phyloP scores from a whole-genome alignment of 2,888 invertebrate species.

The Nomada fabriciana region DNA sequence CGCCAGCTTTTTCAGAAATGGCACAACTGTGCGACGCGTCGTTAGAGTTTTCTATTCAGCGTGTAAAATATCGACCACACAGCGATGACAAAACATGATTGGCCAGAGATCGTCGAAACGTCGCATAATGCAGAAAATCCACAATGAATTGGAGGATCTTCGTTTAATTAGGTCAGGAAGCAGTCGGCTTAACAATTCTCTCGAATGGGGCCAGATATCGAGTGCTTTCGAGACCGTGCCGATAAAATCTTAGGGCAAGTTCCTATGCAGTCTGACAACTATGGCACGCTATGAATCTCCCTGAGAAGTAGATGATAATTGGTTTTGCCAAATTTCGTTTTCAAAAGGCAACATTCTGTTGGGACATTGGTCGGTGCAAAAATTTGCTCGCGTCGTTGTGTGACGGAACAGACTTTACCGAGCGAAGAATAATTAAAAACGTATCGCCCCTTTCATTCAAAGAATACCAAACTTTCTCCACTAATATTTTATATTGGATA shows the following conservation, averaged over 20 bases:
- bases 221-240: constrained; percentile 51
- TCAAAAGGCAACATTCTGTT: not conserved
- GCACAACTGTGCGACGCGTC: no score
- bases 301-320: not conserved
- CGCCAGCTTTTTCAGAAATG: no score
- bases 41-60: not conserved
- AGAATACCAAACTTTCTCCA: no score
- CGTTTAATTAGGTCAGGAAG: constrained; percentile 71
- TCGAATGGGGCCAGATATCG: constrained; percentile 61
- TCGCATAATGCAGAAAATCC: constrained; percentile 35
- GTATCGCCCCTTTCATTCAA: no score
- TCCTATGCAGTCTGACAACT: constrained; percentile 30
- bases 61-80: not conserved
- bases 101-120: not conserved
- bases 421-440: no score
- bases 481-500: no score
- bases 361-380: not conserved
- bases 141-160: constrained; percentile 48
- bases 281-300: not conserved
- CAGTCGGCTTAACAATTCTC: constrained; percentile 66
- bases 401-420: no score
- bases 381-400: not conserved
- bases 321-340: not conserved
- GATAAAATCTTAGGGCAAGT: constrained; percentile 62
- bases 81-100: no score